These are phyloP conservation scores for Cossypha dichroa DNA, from an alignment of 2,797 vertebrate species.

Conservation along the genomic window DNA sequence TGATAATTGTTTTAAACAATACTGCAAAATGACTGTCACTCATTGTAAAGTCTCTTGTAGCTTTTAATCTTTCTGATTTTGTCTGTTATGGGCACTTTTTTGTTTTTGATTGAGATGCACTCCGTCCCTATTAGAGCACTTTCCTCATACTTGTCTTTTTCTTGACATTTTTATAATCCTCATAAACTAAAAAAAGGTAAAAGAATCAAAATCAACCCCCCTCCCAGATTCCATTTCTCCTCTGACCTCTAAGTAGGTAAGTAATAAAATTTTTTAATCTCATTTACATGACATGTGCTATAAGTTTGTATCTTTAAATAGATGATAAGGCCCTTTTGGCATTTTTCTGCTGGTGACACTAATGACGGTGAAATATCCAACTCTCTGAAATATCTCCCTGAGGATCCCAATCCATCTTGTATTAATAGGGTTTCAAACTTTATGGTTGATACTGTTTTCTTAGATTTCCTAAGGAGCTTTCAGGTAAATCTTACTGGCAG, in stretches of 20 bases:
- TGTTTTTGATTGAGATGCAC: not conserved
- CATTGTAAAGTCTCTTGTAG: not conserved
- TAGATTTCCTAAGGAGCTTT: not conserved
- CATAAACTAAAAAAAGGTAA: not conserved
- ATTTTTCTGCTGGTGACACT: not conserved
- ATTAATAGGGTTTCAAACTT: not conserved
- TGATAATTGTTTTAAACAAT: not conserved
- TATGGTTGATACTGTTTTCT: not conserved
- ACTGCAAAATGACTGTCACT: not conserved
- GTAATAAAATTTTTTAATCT: not conserved
- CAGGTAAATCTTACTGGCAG: not conserved
- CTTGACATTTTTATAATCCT: not conserved
- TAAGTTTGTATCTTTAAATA: not conserved
- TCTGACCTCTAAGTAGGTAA: not conserved
- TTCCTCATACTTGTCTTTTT: not conserved
- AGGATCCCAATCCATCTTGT: not conserved
- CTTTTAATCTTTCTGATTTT: not conserved
- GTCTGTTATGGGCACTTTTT: not conserved
- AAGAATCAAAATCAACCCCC: not conserved
- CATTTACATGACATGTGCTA: fast-evolving
- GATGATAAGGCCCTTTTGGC: not conserved
- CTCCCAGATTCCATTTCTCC: not conserved
- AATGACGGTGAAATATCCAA: not conserved
- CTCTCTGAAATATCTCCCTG: not conserved
- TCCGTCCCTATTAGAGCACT: not conserved